Base-by-base conservation (phyloP, 2,113 vertebrate genomes). In the Heteronetta atricapilla region DNA sequence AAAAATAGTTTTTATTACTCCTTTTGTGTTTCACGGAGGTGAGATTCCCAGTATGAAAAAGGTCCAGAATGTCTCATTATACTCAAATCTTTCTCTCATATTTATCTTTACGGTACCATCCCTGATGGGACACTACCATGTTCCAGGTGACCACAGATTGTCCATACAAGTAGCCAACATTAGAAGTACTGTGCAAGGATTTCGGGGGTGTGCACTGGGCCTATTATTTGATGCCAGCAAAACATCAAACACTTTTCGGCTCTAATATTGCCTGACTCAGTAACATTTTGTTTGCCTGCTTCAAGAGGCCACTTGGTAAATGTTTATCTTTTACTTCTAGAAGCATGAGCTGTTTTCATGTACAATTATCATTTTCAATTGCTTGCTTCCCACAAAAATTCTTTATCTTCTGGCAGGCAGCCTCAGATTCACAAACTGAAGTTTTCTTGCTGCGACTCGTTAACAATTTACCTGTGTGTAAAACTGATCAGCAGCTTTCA, bases 1-100 rank as follows among this genome's bases (percentile, higher is more conserved):
- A 81, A 81, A 97, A 91, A 95, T 88, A 93, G 68, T 94, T 91
- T 93, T 82, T 92, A 96, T 92, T 92, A 83, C 48, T 56, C 60
- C 53, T 86, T 84, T 90, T 90, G 48, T 90, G 38, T 68, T 90
- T 84, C 26, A 31, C 26, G 48, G 52, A 93, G 56, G 90, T 93
- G 82, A 93, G 73, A 83, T 90, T 93, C 64, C 38, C 66, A 33
- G 33, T 72, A 75, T 40, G 64, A 84, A 93, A 82, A 93, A 76
- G 42, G 29, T 72, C 38, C 69, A 78, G 42, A 88, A 68, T 53
- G 5, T 62, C 73, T 93, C 68, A 67, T 67, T 93, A 40, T 60
- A 44, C 5, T 64, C n/a, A 67, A 20, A 77, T 68, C 9, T 72
- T 91, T 55, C 46, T 77, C 42, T 86, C 31, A 31, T 44, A 80